Evolutionary conservation across 1,140 invertebrate genomes (phyloP).

Genomic region (Drosophila cardini): DNA sequence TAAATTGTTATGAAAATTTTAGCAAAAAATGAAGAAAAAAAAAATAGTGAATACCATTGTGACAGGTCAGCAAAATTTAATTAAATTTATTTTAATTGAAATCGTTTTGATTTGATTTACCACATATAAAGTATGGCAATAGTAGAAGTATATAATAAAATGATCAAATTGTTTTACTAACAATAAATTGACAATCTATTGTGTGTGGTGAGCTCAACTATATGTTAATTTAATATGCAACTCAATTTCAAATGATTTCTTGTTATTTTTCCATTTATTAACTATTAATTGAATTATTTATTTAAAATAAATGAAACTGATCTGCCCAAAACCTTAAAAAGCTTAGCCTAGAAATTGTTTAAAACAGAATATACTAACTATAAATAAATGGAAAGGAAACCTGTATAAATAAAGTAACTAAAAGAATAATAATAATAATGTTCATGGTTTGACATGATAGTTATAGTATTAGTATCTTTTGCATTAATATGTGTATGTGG

Average conservation of each 20-base stretch:
- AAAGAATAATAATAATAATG: background rate
- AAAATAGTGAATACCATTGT: background rate
- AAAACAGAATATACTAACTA: slow-evolving; percentile 27
- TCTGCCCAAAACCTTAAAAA: slow-evolving; percentile 9
- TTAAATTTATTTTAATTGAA: slow-evolving; percentile 80
- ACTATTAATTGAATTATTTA: slow-evolving; percentile 23
- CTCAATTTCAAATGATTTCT: background rate
- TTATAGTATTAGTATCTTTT: slow-evolving; percentile 14
- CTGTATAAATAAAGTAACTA: slow-evolving; percentile 17
- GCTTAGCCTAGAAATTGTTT: slow-evolving; percentile 28
- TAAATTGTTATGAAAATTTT: slow-evolving; percentile 45
- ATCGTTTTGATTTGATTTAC: slow-evolving; percentile 67
- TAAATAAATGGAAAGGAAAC: slow-evolving; percentile 6
- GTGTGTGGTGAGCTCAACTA: slow-evolving; percentile 11
- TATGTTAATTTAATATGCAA: slow-evolving; percentile 28
- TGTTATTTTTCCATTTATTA: slow-evolving; percentile 9
- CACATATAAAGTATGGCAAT: slow-evolving; percentile 8
- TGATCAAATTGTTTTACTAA: slow-evolving; percentile 19
- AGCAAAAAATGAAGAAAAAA: slow-evolving; percentile 23
- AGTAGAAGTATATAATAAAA: slow-evolving; percentile 14
- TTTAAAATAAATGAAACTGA: slow-evolving; percentile 21
- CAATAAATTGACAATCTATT: slow-evolving; percentile 30
- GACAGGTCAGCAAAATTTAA: slow-evolving; percentile 63
- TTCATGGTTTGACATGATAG: slow-evolving; percentile 10
- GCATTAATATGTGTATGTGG: slow-evolving; percentile 13